Conservation (phyloP, 2,888 invertebrate species). For the Synanthedon andrenaeformis region DNA sequence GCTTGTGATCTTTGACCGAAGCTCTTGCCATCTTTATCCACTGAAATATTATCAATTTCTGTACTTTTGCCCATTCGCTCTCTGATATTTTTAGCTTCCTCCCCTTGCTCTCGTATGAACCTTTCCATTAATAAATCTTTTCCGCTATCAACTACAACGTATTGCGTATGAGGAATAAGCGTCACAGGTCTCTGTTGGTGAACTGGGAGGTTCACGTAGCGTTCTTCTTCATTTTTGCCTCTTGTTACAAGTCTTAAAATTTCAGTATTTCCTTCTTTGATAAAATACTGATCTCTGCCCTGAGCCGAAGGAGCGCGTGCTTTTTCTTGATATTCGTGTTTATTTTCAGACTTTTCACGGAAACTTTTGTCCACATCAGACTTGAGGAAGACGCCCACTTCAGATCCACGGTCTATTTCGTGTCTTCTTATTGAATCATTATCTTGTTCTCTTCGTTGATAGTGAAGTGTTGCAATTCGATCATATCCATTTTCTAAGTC, state of each 20-base stretch:
- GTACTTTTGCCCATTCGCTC: constrained; percentile 55
- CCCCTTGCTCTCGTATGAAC: constrained; percentile 85
- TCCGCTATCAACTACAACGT: constrained; percentile 79
- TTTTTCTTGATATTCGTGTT: constrained; percentile 39
- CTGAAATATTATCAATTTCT: constrained; percentile 58
- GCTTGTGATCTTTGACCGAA: constrained; percentile 49
- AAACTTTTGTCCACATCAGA: constrained; percentile 40
- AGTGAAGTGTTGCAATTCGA: constrained; percentile 60
- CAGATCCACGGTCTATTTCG: constrained; percentile 83
- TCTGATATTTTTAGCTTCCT: constrained; percentile 73
- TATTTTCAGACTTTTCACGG: constrained; percentile 36
- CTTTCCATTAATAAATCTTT: constrained; percentile 87
- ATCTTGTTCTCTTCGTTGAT: constrained; percentile 69
- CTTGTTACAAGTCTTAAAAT: constrained; percentile 83
- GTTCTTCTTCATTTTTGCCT: constrained; percentile 76
- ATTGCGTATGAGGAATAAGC: constrained; percentile 69
- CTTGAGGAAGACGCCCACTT: constrained; percentile 64
- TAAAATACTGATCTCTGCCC: constrained; percentile 79
- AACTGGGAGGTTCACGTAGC: constrained; percentile 69
- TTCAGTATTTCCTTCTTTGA: constrained; percentile 87
- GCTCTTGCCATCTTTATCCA: constrained; percentile 63
- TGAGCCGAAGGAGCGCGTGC: constrained; percentile 44
- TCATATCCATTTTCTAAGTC: constrained; percentile 71
- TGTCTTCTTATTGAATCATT: constrained; percentile 81
- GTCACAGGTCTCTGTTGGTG: constrained; percentile 68